A percentile compares a stretch with the other conserved stretches of the same genome.
phyloP scores from a whole-genome alignment of 2,113 vertebrate genomes.

The Oreochromis spilurus region DNA sequence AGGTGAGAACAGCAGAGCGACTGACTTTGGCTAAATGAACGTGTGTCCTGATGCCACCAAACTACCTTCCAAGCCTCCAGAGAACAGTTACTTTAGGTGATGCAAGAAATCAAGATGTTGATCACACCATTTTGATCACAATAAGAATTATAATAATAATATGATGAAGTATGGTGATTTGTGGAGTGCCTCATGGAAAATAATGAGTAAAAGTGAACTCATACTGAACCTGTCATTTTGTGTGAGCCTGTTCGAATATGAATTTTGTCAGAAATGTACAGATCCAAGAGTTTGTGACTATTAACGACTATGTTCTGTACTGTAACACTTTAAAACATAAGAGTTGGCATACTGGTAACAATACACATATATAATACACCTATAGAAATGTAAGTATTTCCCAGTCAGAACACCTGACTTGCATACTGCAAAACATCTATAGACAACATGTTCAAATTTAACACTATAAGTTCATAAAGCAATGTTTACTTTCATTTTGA shows the following conservation, averaged over 20 bases:
- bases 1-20: neutral
- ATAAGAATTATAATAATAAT: neutral
- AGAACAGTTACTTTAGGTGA: no score
- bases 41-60: neutral
- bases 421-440: neutral
- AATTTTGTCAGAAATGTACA: neutral
- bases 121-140: neutral
- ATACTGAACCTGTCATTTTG: accelerated
- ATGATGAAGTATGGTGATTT: neutral
- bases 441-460: neutral
- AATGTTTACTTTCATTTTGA: neutral
- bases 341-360: neutral
- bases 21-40: neutral
- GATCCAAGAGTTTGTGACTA: neutral
- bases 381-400: neutral
- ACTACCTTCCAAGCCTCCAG: neutral
- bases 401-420: neutral
- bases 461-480: neutral
- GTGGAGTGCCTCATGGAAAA: neutral
- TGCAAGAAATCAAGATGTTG: neutral
- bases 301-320: neutral
- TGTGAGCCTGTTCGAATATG: neutral
- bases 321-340: neutral
- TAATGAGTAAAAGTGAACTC: neutral
- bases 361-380: neutral